phyloP scores from a whole-genome alignment of 2,888 invertebrate genomes.

The Laothoe populi region DNA sequence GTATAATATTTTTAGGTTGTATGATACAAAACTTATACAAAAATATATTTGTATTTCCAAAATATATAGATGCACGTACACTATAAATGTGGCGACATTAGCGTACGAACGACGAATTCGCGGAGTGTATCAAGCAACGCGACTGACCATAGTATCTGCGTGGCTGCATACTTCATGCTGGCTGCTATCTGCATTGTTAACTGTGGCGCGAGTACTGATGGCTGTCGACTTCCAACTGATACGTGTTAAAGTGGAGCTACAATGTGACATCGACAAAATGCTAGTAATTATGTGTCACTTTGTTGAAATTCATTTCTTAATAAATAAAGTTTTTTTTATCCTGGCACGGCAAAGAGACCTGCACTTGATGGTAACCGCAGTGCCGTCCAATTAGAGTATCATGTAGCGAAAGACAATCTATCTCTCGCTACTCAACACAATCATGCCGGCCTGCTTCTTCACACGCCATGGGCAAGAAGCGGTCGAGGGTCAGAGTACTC shows the following conservation, averaged over 20 bases:
- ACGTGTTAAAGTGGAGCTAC: constrained; percentile 57
- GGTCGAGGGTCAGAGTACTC: too few relatives aligned
- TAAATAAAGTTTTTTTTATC: too few relatives aligned
- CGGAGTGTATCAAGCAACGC: constrained; percentile 74
- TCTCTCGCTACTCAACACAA: too few relatives aligned
- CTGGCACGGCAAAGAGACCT: too few relatives aligned
- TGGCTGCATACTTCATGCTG: constrained; percentile 78
- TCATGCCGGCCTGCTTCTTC: too few relatives aligned
- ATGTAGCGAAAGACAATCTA: too few relatives aligned
- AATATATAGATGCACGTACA: constrained; percentile 62
- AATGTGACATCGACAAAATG: constrained; percentile 67
- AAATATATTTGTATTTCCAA: background rate
- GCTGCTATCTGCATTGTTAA: constrained; percentile 64
- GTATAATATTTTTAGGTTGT: too few relatives aligned
- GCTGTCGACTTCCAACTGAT: constrained; percentile 75
- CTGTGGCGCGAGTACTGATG: constrained; percentile 59
- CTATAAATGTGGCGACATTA: constrained; percentile 73
- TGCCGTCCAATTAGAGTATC: too few relatives aligned
- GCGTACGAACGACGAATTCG: constrained; percentile 72
- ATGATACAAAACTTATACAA: too few relatives aligned
- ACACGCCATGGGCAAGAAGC: too few relatives aligned
- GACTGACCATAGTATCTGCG: constrained; percentile 68
- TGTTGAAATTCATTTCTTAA: too few relatives aligned
- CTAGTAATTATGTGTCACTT: constrained; percentile 50
- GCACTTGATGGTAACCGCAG: too few relatives aligned